phyloP scores from a whole-genome alignment of 2,888 invertebrate genomes.

The Meiosimyza platycephala region DNA sequence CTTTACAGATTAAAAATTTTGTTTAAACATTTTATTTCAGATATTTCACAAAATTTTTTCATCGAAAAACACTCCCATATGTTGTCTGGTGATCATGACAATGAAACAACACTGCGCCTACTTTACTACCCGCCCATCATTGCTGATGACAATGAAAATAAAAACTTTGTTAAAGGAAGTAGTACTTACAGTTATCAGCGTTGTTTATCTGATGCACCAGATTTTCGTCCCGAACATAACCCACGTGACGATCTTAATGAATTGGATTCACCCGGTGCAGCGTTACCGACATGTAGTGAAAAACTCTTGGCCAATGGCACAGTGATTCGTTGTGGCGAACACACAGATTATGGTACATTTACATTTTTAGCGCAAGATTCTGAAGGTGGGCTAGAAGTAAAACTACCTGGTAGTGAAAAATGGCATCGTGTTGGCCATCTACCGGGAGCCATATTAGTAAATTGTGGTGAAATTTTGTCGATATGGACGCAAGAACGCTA shows the following conservation, averaged over 20 bases:
- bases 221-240: slow-evolving; percentile 64
- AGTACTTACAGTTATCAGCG: slow-evolving; percentile 67
- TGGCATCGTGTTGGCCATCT: slow-evolving; percentile 82
- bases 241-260: slow-evolving; percentile 58
- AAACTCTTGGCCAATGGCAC: slow-evolving; percentile 67
- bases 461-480: slow-evolving; percentile 80
- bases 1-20: slow-evolving; percentile 30
- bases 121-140: slow-evolving; percentile 79
- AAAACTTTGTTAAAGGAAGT: slow-evolving; percentile 66
- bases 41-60: slow-evolving; percentile 73
- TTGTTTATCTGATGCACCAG: slow-evolving; percentile 64
- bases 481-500: slow-evolving; percentile 79
- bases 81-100: slow-evolving; percentile 73
- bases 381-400: slow-evolving; percentile 77
- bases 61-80: slow-evolving; percentile 76
- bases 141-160: slow-evolving; percentile 72
- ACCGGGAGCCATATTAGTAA: slow-evolving; percentile 80
- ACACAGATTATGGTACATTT: slow-evolving; percentile 81
- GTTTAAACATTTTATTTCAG: slow-evolving; percentile 48
- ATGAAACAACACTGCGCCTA: slow-evolving; percentile 76
- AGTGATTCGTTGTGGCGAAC: slow-evolving; percentile 74
- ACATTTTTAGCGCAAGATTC: slow-evolving; percentile 80
- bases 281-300: slow-evolving; percentile 51
- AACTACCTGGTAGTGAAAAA: slow-evolving; percentile 73
- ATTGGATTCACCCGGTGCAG: slow-evolving; percentile 46